Conservation (phyloP, 2,797 vertebrate species). For the Nothura maculosa region DNA sequence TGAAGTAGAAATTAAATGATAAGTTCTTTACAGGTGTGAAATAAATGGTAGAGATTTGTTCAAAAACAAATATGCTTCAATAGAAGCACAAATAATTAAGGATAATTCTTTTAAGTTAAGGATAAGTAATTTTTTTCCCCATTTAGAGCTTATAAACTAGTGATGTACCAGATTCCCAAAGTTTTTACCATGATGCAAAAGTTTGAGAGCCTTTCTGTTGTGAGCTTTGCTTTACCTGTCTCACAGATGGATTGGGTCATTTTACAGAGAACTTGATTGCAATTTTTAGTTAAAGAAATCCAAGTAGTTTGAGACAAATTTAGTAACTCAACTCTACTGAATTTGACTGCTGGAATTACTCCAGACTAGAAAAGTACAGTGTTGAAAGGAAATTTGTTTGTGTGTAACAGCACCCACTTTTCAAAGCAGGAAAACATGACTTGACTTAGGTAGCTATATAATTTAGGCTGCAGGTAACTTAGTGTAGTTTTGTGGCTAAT, state of each 20-base stretch:
- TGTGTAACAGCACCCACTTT: slow-evolving; percentile 2
- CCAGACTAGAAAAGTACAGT: fast-evolving
- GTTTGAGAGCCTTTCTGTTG: neutral
- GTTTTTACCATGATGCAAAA: neutral
- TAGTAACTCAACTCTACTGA: neutral
- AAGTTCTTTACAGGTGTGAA: neutral
- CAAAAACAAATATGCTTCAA: neutral
- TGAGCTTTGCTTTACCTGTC: neutral
- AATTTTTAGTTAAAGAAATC: neutral
- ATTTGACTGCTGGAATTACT: neutral
- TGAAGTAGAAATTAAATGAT: slow-evolving; percentile 19
- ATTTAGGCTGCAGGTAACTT: neutral
- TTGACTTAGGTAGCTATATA: neutral
- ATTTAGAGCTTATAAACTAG: neutral
- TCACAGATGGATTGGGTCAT: neutral
- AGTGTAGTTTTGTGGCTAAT: neutral
- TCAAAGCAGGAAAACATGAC: neutral
- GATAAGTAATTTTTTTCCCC: neutral
- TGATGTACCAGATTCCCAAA: neutral
- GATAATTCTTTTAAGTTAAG: neutral
- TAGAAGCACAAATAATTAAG: neutral
- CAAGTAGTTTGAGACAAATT: neutral
- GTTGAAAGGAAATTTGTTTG: neutral
- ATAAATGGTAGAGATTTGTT: neutral
- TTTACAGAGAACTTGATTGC: neutral